Percentiles rank a stretch among this genome's conserved stretches.
Conservation (phyloP, 2,888 invertebrate genomes). For the Lepidocyrtoides sp. region DNA sequence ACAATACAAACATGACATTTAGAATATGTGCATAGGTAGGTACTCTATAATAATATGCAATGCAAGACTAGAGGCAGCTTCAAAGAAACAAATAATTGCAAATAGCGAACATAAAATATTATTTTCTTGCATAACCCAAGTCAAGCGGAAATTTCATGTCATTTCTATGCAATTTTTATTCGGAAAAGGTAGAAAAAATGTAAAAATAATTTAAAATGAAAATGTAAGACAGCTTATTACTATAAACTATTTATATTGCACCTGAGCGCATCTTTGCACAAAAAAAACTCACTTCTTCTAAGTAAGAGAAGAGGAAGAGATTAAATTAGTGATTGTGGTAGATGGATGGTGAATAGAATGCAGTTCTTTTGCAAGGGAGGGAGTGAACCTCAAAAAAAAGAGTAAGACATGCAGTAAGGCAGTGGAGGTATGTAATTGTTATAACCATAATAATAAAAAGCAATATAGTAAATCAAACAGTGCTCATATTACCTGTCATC, state of each 20-base stretch:
- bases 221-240: slow-evolving; percentile 5
- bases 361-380: slow-evolving; percentile 1
- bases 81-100: background rate
- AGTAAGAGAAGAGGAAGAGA: background rate
- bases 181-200: background rate
- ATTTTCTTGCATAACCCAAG: slow-evolving; percentile 27
- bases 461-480: slow-evolving; percentile 66
- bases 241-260: background rate
- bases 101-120: background rate
- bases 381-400: background rate
- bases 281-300: too few relatives aligned
- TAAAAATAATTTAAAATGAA: slow-evolving; percentile 19
- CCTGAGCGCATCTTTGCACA: background rate
- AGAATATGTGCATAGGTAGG: background rate
- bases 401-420: background rate
- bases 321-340: background rate
- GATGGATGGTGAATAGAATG: background rate
- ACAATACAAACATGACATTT: background rate
- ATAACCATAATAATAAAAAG: slow-evolving; percentile 33
- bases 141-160: slow-evolving; percentile 68
- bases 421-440: slow-evolving; percentile 6
- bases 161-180: slow-evolving; percentile 26
- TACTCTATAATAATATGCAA: background rate
- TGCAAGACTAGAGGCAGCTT: background rate
- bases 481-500: slow-evolving; percentile 71